Evolutionary conservation across 2,797 vertebrate species (phyloP).

Genomic region (Aeoliscus strigatus): DNA sequence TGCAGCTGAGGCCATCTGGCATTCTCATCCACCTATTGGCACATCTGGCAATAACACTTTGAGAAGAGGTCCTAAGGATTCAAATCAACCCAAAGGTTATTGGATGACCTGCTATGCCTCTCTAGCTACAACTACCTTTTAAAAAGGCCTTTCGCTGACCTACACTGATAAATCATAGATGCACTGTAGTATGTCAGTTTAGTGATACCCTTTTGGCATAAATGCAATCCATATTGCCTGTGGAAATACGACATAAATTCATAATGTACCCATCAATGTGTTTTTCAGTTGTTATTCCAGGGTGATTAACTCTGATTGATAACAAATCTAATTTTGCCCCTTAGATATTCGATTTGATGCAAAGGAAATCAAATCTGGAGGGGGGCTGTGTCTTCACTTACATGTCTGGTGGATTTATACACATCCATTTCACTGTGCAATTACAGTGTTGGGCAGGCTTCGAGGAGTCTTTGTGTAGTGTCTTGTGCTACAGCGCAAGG

Average conservation of each 20-base stretch:
- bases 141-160: too few relatives aligned
- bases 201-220: constrained; percentile 24
- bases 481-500: constrained; percentile 27
- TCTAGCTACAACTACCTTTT: too few relatives aligned
- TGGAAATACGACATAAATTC: constrained; percentile 44
- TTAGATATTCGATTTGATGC: constrained; percentile 59
- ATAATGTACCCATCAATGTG: constrained; percentile 49
- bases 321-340: constrained; percentile 47
- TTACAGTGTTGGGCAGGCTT: constrained; percentile 47
- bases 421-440: constrained; percentile 33
- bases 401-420: constrained; percentile 50
- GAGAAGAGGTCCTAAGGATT: too few relatives aligned
- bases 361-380: constrained; percentile 62
- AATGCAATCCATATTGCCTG: constrained; percentile 36
- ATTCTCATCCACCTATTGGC: too few relatives aligned
- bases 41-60: too few relatives aligned
- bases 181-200: constrained; percentile 32
- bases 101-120: too few relatives aligned
- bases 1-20: too few relatives aligned
- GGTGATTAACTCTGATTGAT: constrained; percentile 56
- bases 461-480: constrained; percentile 47
- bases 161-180: too few relatives aligned
- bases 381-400: constrained; percentile 62
- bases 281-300: constrained; percentile 56
- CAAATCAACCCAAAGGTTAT: too few relatives aligned